Percentiles rank a stretch among this genome's conserved stretches.
These are phyloP conservation scores for Heliconius erato DNA, from an alignment of 2,888 invertebrate genomes.

Conservation along the genomic window DNA sequence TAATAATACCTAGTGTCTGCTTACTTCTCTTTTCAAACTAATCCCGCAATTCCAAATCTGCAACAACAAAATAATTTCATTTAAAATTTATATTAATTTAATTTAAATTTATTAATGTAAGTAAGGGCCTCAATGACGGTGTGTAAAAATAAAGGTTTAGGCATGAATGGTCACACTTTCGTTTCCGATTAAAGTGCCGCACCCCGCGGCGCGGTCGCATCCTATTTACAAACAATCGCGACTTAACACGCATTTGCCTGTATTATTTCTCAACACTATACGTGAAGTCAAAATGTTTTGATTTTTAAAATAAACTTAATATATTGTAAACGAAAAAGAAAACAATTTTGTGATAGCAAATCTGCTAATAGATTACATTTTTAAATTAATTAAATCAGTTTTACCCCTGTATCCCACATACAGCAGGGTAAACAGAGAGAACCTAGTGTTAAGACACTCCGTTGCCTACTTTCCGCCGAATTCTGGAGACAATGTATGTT, in stretches of 20 bases:
- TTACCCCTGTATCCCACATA: too few species aligned
- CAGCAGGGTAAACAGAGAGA: too few species aligned
- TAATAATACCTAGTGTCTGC: conserved; percentile 17
- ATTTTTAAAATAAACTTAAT: neutral
- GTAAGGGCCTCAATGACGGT: conserved; percentile 24
- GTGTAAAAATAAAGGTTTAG: conserved; percentile 44
- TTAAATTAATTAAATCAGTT: too few species aligned
- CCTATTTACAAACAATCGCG: conserved; percentile 79
- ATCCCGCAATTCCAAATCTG: conserved; percentile 44
- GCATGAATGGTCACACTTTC: conserved; percentile 50
- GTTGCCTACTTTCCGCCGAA: too few species aligned
- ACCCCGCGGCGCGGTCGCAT: conserved; percentile 69
- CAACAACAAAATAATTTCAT: conserved; percentile 36
- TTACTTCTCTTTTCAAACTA: conserved; percentile 42
- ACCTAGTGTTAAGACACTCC: too few species aligned
- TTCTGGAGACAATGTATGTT: too few species aligned
- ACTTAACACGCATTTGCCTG: conserved; percentile 59
- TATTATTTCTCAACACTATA: conserved; percentile 51
- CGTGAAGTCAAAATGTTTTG: conserved; percentile 23
- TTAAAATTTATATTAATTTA: neutral
- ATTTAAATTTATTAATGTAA: neutral
- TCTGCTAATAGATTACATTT: too few species aligned
- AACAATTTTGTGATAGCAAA: too few species aligned
- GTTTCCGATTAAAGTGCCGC: conserved; percentile 42
- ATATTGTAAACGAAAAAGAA: neutral